Percentiles rank a stretch among this genome's conserved stretches.
phyloP scores from a whole-genome alignment of 2,113 vertebrate species.

The Amphiprion percula region DNA sequence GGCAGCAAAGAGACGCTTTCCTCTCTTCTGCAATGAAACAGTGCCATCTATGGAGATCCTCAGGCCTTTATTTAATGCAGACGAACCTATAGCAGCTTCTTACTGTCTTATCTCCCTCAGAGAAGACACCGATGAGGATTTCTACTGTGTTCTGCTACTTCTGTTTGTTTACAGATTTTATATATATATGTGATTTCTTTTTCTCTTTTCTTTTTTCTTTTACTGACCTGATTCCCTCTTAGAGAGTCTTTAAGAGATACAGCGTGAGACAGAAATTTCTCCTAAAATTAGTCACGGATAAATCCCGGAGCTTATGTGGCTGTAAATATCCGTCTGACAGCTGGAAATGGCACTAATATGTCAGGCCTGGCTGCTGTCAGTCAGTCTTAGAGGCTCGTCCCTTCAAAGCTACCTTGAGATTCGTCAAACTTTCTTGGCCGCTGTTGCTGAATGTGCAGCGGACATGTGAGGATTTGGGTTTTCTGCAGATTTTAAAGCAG shows the following conservation, averaged over 20 bases:
- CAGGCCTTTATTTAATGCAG: background rate
- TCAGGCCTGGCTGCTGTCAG: slow-evolving; percentile 69
- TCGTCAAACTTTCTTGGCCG: slow-evolving; percentile 11
- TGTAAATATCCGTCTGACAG: slow-evolving; percentile 71
- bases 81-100: background rate
- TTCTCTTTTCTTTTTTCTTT: too few relatives aligned
- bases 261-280: slow-evolving; percentile 36
- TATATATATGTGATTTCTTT: too few relatives aligned
- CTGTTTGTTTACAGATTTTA: slow-evolving; percentile 16
- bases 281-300: slow-evolving; percentile 60
- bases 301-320: slow-evolving; percentile 57
- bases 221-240: slow-evolving; percentile 30
- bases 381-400: slow-evolving; percentile 67
- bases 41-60: slow-evolving; percentile 73
- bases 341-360: slow-evolving; percentile 60
- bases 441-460: too few relatives aligned
- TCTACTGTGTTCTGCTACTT: background rate
- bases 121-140: background rate
- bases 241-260: slow-evolving; percentile 27
- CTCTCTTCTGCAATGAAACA: slow-evolving; percentile 67
- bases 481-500: too few relatives aligned
- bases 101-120: background rate
- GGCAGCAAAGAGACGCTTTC: slow-evolving; percentile 43
- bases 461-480: too few relatives aligned
- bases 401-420: slow-evolving; percentile 56